Evolutionary conservation across 1,140 invertebrate species (phyloP).

Genomic region (Zaprionus gabonicus): DNA sequence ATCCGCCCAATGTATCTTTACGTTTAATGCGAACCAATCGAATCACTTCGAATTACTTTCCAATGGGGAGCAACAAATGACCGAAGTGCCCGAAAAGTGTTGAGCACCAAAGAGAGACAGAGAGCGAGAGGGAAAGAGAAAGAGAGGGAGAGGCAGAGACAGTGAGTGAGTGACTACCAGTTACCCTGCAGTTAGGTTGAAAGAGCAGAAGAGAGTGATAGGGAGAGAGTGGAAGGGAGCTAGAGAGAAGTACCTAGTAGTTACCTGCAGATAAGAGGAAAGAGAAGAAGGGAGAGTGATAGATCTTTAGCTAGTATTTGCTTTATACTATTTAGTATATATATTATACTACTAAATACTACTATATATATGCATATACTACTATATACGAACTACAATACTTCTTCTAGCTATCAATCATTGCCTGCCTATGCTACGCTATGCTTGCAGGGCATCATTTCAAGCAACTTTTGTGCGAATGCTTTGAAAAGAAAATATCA

Average conservation of each 20-base stretch:
- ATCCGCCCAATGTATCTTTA: conserved; percentile 22
- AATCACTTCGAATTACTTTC: conserved; percentile 21
- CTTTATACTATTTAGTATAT: no score
- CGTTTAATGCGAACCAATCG: conserved; percentile 20
- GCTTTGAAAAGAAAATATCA: conserved; percentile 2
- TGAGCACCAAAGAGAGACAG: background rate
- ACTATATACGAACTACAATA: no score
- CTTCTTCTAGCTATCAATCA: background rate
- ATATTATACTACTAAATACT: no score
- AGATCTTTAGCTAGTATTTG: no score
- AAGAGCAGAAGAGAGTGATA: no score
- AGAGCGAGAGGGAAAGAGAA: no score
- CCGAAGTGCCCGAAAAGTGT: conserved; percentile 16
- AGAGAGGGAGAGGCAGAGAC: background rate
- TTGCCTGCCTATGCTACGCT: background rate
- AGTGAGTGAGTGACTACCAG: background rate
- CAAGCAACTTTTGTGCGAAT: background rate
- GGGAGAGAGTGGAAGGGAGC: background rate
- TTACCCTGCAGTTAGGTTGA: background rate
- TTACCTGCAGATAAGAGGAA: background rate
- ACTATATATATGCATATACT: no score
- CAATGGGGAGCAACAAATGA: conserved; percentile 30
- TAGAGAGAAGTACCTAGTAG: background rate
- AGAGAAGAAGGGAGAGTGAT: background rate
- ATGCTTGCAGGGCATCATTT: background rate